phyloP scores from a whole-genome alignment of 2,113 vertebrate genomes.

The Ginglymostoma cirratum region DNA sequence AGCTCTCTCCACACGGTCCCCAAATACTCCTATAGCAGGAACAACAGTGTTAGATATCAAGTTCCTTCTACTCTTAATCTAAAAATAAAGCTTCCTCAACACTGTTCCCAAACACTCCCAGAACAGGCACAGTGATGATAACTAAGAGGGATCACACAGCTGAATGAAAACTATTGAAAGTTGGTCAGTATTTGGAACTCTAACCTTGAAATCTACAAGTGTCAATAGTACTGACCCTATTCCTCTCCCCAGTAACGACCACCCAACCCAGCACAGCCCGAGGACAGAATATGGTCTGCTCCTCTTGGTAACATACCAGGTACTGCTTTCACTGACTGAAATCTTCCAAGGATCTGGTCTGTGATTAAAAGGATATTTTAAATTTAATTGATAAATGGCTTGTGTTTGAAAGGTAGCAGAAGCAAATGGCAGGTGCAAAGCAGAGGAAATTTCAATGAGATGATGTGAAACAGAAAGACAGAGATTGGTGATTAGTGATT shows the following conservation, averaged over 20 bases:
- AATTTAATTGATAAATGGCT: not conserved
- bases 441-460: conserved; percentile 44
- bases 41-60: not conserved
- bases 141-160: not conserved
- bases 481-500: conserved; percentile 12
- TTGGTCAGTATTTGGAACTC: not conserved
- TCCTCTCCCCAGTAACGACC: not conserved
- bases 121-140: not conserved
- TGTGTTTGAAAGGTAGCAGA: not conserved
- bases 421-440: not conserved
- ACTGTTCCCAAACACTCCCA: not conserved
- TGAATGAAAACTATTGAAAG: too few relatives aligned
- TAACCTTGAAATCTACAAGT: not conserved
- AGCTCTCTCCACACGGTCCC: not conserved
- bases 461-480: conserved; percentile 44
- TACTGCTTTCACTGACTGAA: not conserved
- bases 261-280: not conserved
- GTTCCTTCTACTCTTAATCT: too few relatives aligned
- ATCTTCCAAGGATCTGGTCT: not conserved
- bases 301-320: not conserved
- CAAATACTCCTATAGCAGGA: not conserved
- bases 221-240: not conserved
- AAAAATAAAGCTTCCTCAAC: not conserved
- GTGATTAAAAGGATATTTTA: not conserved
- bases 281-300: not conserved